A percentile compares a stretch with the other conserved stretches of the same genome.
These are phyloP conservation scores for Neria commutata DNA, from an alignment of 2,888 invertebrate genomes.

Conservation along the genomic window DNA sequence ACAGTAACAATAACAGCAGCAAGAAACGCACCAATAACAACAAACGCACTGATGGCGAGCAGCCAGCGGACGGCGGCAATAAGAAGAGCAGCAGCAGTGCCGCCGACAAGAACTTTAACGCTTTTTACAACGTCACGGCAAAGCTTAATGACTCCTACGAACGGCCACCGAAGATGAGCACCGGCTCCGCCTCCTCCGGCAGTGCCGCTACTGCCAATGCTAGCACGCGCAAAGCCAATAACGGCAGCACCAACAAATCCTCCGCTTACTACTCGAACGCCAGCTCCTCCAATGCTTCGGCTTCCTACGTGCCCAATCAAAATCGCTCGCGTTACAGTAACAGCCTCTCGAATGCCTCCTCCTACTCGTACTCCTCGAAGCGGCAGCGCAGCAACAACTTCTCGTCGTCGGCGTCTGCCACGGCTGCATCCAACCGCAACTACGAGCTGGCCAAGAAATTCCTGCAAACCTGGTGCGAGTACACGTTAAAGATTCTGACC, in stretches of 20 bases:
- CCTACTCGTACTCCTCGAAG: slow-evolving; percentile 54
- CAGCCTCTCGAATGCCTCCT: slow-evolving; percentile 34
- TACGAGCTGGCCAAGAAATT: slow-evolving; percentile 63
- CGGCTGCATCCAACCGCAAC: slow-evolving; percentile 59
- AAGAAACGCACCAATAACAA: slow-evolving; percentile 3
- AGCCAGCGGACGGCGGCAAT: slow-evolving; percentile 44
- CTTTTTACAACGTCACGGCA: slow-evolving; percentile 48
- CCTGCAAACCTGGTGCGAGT: slow-evolving; percentile 67
- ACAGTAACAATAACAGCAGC: background rate
- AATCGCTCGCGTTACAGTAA: slow-evolving; percentile 33
- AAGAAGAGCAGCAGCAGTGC: background rate
- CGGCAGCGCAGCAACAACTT: slow-evolving; percentile 40
- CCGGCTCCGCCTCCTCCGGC: slow-evolving; percentile 16
- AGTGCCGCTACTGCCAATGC: slow-evolving; percentile 34
- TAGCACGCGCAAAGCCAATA: slow-evolving; percentile 24
- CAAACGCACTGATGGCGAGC: slow-evolving; percentile 29
- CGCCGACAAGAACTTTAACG: slow-evolving; percentile 34
- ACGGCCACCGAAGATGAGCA: slow-evolving; percentile 43
- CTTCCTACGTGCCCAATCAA: slow-evolving; percentile 18
- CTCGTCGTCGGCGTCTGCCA: slow-evolving; percentile 35
- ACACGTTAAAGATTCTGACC: slow-evolving; percentile 68
- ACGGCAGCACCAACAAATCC: slow-evolving; percentile 21
- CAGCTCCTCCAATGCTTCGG: background rate
- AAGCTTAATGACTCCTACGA: slow-evolving; percentile 61
- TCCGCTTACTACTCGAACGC: slow-evolving; percentile 16